A percentile compares a stretch with the other conserved stretches of the same genome.
phyloP scores from a whole-genome alignment of 2,113 vertebrate species.

The Glareola pratincola region DNA sequence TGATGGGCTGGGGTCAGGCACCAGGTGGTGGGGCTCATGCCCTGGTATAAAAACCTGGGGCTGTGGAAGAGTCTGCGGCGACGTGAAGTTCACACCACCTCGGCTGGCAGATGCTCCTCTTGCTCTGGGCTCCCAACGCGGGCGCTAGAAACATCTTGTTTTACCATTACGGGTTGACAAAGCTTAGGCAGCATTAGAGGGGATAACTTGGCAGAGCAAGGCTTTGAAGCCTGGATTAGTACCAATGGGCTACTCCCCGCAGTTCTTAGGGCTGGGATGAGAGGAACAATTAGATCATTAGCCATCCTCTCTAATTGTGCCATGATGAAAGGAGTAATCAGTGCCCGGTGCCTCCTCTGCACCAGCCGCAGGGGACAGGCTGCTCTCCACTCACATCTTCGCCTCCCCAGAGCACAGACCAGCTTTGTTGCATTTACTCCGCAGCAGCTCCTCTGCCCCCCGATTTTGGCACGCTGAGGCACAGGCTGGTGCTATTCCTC shows the following conservation, averaged over 20 bases:
- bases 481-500: not conserved
- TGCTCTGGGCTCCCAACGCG: rapidly evolving
- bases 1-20: not conserved
- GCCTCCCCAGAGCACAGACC: not conserved
- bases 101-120: rapidly evolving
- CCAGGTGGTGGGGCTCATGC: rapidly evolving
- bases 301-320: not conserved
- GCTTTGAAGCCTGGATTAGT: not conserved
- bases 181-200: not conserved
- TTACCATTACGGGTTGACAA: not conserved
- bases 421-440: not conserved
- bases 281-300: not conserved
- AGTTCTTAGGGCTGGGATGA: not conserved
- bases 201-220: not conserved
- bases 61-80: rapidly evolving
- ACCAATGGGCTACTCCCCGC: not conserved
- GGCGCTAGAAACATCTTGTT: not conserved
- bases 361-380: not conserved
- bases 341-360: not conserved
- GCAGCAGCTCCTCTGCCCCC: not conserved
- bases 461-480: not conserved
- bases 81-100: rapidly evolving
- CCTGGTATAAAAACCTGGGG: not conserved
- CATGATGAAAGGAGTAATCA: not conserved
- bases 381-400: not conserved